Evolutionary conservation across 1,140 invertebrate species (phyloP).

Genomic region (Ooceraea biroi): DNA sequence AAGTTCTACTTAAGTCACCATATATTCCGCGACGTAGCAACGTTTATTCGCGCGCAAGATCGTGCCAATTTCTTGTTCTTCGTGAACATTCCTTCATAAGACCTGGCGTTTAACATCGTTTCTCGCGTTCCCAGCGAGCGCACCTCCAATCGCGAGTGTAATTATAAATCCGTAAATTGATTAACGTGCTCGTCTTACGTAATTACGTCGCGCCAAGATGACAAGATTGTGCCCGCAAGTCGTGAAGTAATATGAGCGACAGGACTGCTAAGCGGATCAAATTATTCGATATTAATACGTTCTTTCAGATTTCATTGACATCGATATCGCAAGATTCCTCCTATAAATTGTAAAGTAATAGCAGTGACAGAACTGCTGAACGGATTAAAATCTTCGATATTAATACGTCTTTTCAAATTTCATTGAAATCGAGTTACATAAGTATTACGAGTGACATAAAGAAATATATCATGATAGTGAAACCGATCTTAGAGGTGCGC

Average conservation of each 20-base stretch:
- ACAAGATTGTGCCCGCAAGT: neutral
- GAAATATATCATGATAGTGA: neutral
- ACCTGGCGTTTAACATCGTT: constrained; percentile 32
- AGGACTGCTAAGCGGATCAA: neutral
- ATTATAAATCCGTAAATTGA: constrained; percentile 30
- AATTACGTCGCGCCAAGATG: neutral
- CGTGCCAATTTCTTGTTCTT: constrained; percentile 48
- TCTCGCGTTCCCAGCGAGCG: constrained; percentile 19
- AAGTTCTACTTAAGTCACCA: constrained; percentile 66
- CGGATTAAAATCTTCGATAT: constrained; percentile 21
- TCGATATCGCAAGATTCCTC: neutral
- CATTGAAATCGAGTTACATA: neutral
- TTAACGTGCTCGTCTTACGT: constrained; percentile 1
- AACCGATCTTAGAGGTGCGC: neutral
- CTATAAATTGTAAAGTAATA: no score
- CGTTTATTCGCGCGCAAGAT: constrained; percentile 44
- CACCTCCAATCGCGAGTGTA: constrained; percentile 25
- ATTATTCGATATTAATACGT: constrained; percentile 21
- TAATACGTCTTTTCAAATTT: neutral
- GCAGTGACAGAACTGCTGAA: no score
- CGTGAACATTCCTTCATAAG: constrained; percentile 45
- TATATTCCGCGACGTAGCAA: constrained; percentile 29
- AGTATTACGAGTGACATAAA: neutral
- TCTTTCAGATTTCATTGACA: neutral
- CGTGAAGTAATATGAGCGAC: neutral